Evolutionary conservation across 1,140 invertebrate genomes (phyloP).

Genomic region (Idris sp.): DNA sequence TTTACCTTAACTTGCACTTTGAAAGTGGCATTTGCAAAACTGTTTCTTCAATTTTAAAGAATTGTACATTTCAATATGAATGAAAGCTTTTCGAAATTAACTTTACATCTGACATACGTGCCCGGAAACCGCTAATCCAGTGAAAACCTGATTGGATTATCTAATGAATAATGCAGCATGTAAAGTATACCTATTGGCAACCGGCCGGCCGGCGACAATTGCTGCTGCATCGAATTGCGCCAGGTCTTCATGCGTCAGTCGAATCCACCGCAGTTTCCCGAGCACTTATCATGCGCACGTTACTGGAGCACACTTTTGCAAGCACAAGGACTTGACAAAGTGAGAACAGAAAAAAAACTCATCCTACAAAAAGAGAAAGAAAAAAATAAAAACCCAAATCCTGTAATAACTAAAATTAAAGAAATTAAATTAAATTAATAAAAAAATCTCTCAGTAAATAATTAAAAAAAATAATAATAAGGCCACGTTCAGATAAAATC

Average conservation of each 20-base stretch:
- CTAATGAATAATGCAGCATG: slow-evolving; percentile 38
- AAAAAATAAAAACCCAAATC: no score
- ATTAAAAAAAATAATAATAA: no score
- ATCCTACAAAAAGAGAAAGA: no score
- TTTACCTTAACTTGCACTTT: no score
- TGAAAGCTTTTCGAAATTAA: no score
- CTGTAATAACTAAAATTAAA: no score
- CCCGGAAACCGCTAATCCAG: slow-evolving; percentile 7
- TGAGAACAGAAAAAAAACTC: slow-evolving; percentile 3
- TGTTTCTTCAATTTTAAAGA: no score
- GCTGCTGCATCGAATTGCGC: slow-evolving; percentile 48
- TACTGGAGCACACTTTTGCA: slow-evolving; percentile 32
- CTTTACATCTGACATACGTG: not conserved
- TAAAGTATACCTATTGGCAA: slow-evolving; percentile 45
- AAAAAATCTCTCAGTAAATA: no score
- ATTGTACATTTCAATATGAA: no score
- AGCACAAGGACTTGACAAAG: no score
- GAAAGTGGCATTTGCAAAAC: no score
- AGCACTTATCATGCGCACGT: slow-evolving; percentile 57
- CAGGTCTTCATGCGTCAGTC: slow-evolving; percentile 54
- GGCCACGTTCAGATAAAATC: not conserved
- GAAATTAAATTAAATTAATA: no score
- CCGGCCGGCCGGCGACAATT: slow-evolving; percentile 57
- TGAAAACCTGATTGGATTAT: slow-evolving; percentile 27
- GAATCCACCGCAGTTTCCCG: slow-evolving; percentile 53